Conservation (phyloP, 2,888 invertebrate genomes). For the Periphyllus acericola region DNA sequence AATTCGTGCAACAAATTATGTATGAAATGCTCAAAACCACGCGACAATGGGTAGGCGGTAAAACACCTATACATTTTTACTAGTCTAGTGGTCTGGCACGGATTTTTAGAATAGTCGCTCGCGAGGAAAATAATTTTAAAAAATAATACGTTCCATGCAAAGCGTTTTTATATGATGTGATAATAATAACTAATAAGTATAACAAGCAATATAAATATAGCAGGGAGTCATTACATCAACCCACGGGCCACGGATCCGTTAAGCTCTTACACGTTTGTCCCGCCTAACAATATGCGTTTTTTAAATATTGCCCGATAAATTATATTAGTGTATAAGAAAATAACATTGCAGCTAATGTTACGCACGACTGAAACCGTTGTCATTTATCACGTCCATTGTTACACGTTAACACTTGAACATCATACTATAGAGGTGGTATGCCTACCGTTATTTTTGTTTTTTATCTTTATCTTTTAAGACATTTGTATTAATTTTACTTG, state of each 20-base stretch:
- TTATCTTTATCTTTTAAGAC: no score
- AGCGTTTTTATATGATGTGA: no score
- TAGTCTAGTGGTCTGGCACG: background rate
- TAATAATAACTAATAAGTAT: background rate
- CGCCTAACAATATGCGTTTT: background rate
- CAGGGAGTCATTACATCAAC: background rate
- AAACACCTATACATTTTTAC: background rate
- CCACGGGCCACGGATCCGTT: background rate
- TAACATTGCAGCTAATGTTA: background rate
- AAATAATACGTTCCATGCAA: no score
- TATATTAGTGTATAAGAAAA: background rate
- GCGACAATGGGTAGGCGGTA: background rate
- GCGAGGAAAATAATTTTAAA: background rate
- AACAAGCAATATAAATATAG: background rate
- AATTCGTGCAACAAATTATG: no score
- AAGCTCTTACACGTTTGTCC: background rate
- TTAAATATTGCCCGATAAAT: background rate
- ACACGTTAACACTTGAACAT: background rate
- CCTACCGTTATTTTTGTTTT: no score
- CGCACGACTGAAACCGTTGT: background rate
- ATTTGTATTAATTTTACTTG: no score
- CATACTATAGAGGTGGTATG: background rate
- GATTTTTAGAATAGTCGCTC: background rate
- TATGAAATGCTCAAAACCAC: no score
- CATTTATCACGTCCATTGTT: background rate